Percentiles rank a stretch among this genome's conserved stretches.
Conservation (phyloP, 1,140 invertebrate species). For the Hormaphis cornu region DNA sequence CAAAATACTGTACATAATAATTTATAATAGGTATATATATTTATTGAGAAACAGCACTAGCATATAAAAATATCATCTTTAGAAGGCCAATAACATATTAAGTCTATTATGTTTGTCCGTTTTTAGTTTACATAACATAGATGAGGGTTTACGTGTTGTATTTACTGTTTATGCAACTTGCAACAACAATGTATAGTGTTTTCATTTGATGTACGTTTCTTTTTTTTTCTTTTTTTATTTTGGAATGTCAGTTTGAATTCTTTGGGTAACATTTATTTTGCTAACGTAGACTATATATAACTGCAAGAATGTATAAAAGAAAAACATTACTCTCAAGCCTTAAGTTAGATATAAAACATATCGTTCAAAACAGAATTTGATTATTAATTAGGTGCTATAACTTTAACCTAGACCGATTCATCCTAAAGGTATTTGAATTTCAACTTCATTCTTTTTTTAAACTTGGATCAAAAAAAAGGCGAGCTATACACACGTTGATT, state of each 20-base stretch:
- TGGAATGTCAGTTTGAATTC: slow-evolving; percentile 12
- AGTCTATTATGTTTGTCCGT: slow-evolving; percentile 6
- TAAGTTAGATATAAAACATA: no score
- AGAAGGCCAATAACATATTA: background rate
- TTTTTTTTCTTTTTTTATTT: background rate
- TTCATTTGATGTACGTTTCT: background rate
- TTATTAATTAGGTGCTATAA: no score
- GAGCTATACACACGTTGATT: no score
- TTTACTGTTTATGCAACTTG: slow-evolving; percentile 24
- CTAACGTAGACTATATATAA: background rate
- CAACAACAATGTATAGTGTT: slow-evolving; percentile 22
- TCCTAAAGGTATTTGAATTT: no score
- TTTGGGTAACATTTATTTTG: slow-evolving; percentile 3
- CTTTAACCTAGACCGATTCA: no score
- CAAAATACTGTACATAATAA: no score
- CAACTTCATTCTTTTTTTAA: no score
- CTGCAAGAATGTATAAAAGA: background rate
- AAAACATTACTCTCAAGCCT: background rate
- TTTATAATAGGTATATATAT: no score
- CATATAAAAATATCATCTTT: background rate
- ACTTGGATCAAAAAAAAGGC: no score
- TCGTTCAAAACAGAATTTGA: no score
- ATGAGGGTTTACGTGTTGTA: background rate
- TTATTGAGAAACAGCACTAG: no score
- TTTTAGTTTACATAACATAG: slow-evolving; percentile 27